phyloP scores from a whole-genome alignment of 2,888 invertebrate genomes.

The Drepanosiphum platanoidis region DNA sequence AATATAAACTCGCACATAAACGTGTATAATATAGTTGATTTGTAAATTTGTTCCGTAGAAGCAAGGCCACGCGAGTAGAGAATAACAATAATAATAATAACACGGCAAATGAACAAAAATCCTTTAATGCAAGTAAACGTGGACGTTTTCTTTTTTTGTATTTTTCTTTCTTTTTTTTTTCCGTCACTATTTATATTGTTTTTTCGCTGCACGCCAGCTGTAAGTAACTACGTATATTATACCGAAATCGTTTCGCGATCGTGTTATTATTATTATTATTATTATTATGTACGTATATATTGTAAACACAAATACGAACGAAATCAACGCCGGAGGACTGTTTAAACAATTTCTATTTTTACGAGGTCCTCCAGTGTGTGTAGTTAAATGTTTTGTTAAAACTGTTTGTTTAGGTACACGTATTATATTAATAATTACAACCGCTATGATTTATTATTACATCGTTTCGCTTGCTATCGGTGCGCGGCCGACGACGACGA shows the following conservation, averaged over 20 bases:
- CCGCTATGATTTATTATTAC: too few relatives aligned
- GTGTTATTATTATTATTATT: neutral
- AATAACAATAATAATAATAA: neutral
- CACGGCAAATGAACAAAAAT: conserved; percentile 23
- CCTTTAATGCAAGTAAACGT: neutral
- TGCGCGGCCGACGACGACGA: too few relatives aligned
- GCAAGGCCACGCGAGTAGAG: neutral
- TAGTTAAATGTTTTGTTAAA: too few relatives aligned
- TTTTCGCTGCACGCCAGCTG: neutral
- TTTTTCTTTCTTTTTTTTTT: neutral
- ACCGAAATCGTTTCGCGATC: neutral
- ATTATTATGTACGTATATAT: too few relatives aligned
- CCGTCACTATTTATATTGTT: neutral
- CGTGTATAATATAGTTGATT: conserved; percentile 2
- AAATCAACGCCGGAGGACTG: conserved; percentile 13
- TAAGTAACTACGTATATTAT: too few relatives aligned
- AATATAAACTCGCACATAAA: conserved; percentile 22
- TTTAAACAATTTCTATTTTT: neutral
- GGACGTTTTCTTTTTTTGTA: neutral
- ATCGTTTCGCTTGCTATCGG: too few relatives aligned
- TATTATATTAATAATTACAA: too few relatives aligned
- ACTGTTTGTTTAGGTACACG: too few relatives aligned
- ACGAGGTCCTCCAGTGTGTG: too few relatives aligned
- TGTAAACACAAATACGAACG: neutral
- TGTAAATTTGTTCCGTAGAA: conserved; percentile 5